phyloP scores from a whole-genome alignment of 1,140 invertebrate species.

The Mizuhopecten yessoensis region DNA sequence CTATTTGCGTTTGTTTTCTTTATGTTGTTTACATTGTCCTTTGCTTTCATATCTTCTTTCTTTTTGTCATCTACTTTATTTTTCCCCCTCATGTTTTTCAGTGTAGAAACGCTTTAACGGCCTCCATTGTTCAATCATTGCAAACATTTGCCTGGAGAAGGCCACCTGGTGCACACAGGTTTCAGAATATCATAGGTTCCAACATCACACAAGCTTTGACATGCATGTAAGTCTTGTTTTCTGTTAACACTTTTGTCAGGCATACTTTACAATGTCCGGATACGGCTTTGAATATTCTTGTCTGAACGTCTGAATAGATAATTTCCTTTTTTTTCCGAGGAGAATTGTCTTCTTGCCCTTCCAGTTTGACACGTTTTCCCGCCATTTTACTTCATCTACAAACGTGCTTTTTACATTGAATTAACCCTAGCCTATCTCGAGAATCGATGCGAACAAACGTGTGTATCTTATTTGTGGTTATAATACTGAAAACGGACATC shows the following conservation, averaged over 20 bases:
- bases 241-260: constrained; percentile 60
- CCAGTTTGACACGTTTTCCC: too few species aligned
- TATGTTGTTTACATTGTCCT: not conserved
- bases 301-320: not conserved
- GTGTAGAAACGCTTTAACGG: constrained; percentile 52
- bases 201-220: constrained; percentile 55
- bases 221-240: constrained; percentile 49
- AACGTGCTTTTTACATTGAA: too few species aligned
- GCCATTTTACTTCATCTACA: too few species aligned
- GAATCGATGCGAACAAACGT: not conserved
- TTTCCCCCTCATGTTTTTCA: constrained; percentile 50
- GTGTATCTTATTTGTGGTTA: not conserved
- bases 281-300: not conserved
- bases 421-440: too few species aligned
- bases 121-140: constrained; percentile 58
- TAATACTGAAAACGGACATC: too few species aligned
- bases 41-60: constrained; percentile 11
- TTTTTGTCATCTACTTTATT: too few species aligned
- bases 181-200: constrained; percentile 62
- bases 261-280: constrained; percentile 59
- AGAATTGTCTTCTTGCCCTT: not conserved
- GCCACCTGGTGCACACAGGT: constrained; percentile 65
- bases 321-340: too few species aligned
- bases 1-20: too few species aligned
- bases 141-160: constrained; percentile 57